Percentiles rank a stretch among this genome's conserved stretches.
Conservation (phyloP, 1,140 invertebrate genomes). For the Drosophila paulistorum region DNA sequence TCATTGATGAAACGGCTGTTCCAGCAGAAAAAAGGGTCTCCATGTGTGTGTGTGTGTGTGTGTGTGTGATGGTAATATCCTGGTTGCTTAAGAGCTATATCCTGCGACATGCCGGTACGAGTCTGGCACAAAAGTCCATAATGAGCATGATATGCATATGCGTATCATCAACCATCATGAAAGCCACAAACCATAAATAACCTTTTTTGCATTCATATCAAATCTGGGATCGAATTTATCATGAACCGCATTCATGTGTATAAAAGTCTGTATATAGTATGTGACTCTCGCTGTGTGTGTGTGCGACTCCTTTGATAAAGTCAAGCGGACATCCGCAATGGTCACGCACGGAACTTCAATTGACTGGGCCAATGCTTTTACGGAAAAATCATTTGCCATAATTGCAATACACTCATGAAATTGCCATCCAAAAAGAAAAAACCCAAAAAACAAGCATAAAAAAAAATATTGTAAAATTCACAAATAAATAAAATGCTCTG, state of each 20-base stretch:
- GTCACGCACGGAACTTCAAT: slow-evolving; percentile 45
- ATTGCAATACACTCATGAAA: slow-evolving; percentile 62
- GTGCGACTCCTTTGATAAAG: slow-evolving; percentile 25
- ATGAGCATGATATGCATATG: slow-evolving; percentile 57
- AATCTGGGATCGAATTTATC: slow-evolving; percentile 59
- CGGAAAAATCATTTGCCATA: slow-evolving; percentile 30
- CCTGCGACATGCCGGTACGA: slow-evolving; percentile 44
- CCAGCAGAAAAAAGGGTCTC: not conserved
- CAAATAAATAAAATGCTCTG: slow-evolving; percentile 2
- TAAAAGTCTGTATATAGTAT: slow-evolving; percentile 18
- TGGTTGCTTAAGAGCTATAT: slow-evolving; percentile 64
- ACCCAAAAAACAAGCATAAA: slow-evolving; percentile 30
- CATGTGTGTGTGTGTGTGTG: not conserved
- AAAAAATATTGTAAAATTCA: not conserved
- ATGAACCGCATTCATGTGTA: slow-evolving; percentile 22
- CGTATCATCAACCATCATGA: slow-evolving; percentile 45
- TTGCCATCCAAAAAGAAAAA: slow-evolving; percentile 22
- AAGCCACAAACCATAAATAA: slow-evolving; percentile 49
- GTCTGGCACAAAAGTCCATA: slow-evolving; percentile 48
- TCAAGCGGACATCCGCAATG: slow-evolving; percentile 57
- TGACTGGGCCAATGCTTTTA: slow-evolving; percentile 24
- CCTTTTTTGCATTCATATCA: slow-evolving; percentile 40
- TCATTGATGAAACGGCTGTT: not conserved
- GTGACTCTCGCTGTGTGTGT: not conserved
- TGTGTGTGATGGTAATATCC: slow-evolving; percentile 41